Percentiles rank a stretch among this genome's conserved stretches.
Evolutionary conservation across 2,888 invertebrate genomes (phyloP).

Genomic region (Homarus gammarus): DNA sequence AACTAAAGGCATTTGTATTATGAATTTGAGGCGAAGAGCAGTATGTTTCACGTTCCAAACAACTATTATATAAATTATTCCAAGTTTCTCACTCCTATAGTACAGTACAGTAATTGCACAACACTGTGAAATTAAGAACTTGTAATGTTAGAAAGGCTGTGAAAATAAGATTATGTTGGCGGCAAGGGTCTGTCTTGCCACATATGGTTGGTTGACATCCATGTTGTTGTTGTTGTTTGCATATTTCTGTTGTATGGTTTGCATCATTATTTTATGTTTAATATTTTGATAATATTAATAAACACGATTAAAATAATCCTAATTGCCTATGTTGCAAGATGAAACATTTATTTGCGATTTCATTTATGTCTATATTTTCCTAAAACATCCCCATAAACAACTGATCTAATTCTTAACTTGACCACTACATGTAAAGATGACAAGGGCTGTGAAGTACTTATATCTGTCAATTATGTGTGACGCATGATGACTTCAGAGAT

Average conservation of each 20-base stretch:
- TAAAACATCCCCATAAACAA: conserved; percentile 18
- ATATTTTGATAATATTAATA: conserved; percentile 15
- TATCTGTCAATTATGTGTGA: conserved; percentile 67
- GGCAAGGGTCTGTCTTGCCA: neutral
- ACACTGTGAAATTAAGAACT: neutral
- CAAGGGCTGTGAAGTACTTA: conserved; percentile 61
- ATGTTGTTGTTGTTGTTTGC: conserved; percentile 35
- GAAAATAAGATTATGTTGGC: neutral
- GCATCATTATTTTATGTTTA: conserved; percentile 15
- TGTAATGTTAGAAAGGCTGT: neutral
- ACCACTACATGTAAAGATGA: neutral
- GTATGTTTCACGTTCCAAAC: neutral
- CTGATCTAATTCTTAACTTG: conserved; percentile 8
- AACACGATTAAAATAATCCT: conserved; percentile 5
- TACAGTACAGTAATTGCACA: neutral
- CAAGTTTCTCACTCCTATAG: too few species aligned
- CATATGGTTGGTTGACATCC: conserved; percentile 8
- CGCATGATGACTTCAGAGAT: conserved; percentile 23
- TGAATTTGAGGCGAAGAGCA: neutral
- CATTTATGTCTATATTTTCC: conserved; percentile 17
- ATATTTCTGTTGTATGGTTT: conserved; percentile 44
- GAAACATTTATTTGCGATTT: conserved; percentile 3
- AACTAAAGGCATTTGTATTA: neutral
- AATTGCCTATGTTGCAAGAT: conserved; percentile 14
- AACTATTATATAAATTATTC: neutral